Conservation (phyloP, 2,888 invertebrate genomes). For the Sesamia inferens region DNA sequence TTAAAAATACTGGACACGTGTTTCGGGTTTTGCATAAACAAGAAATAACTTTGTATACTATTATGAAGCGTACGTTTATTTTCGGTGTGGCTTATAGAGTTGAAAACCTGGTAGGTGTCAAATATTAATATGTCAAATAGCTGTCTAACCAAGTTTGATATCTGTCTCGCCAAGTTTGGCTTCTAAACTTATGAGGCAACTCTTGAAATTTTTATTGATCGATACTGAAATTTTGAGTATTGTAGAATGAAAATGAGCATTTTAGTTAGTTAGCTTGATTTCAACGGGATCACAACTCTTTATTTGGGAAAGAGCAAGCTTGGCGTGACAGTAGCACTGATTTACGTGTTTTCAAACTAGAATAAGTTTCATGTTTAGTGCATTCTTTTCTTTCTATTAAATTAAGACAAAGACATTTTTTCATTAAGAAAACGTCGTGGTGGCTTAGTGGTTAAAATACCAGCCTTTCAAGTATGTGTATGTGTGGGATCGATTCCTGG, state of each 20-base stretch:
- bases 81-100: neutral
- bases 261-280: neutral
- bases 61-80: constrained; percentile 23
- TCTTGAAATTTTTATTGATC: neutral
- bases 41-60: too few species aligned
- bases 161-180: neutral
- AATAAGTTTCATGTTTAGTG: too few species aligned
- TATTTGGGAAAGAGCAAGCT: neutral
- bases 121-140: neutral
- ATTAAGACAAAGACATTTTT: too few species aligned
- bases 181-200: neutral
- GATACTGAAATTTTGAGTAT: neutral
- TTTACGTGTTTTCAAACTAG: too few species aligned
- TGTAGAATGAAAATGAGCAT: neutral
- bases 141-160: neutral
- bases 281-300: neutral
- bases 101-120: neutral
- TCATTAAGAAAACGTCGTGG: too few species aligned
- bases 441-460: too few species aligned
- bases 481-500: too few species aligned
- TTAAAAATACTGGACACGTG: too few species aligned
- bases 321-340: neutral
- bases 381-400: too few species aligned
- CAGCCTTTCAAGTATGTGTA: too few species aligned
- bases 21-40: too few species aligned